phyloP scores from a whole-genome alignment of 2,797 vertebrate genomes.

The Chelonia mydas region DNA sequence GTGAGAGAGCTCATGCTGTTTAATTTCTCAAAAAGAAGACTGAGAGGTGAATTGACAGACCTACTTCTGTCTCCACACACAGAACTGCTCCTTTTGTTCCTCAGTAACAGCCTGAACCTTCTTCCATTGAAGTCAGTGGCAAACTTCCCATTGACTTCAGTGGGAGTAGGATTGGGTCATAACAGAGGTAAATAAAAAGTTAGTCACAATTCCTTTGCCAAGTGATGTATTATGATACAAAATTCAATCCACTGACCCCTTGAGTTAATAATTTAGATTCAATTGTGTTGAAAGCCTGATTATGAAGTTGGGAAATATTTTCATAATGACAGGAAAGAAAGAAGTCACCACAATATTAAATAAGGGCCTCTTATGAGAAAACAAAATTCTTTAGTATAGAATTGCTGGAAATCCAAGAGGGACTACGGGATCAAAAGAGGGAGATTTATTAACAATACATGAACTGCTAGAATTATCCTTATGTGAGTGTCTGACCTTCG shows the following conservation, averaged over 20 bases:
- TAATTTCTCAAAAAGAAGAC: no score
- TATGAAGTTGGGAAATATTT: conserved; percentile 27
- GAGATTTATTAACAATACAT: neutral
- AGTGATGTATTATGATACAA: neutral
- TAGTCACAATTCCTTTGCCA: neutral
- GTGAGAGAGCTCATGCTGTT: neutral
- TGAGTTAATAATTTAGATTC: neutral
- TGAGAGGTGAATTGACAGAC: neutral
- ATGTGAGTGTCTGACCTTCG: neutral
- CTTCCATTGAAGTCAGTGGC: neutral
- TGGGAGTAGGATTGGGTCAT: neutral
- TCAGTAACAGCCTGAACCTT: neutral
- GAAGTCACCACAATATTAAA: neutral
- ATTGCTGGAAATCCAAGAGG: conserved; percentile 1
- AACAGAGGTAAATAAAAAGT: neutral
- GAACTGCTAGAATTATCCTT: neutral
- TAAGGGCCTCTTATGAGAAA: neutral
- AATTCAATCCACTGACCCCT: neutral
- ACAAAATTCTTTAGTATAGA: neutral
- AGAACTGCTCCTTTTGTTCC: neutral
- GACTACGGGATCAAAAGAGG: neutral
- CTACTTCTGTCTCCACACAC: neutral
- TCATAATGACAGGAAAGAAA: neutral
- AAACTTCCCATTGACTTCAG: neutral
- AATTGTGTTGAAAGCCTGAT: conserved; percentile 8